Base-by-base conservation (phyloP, 2,888 invertebrate species). In the Agrypnus murinus region DNA sequence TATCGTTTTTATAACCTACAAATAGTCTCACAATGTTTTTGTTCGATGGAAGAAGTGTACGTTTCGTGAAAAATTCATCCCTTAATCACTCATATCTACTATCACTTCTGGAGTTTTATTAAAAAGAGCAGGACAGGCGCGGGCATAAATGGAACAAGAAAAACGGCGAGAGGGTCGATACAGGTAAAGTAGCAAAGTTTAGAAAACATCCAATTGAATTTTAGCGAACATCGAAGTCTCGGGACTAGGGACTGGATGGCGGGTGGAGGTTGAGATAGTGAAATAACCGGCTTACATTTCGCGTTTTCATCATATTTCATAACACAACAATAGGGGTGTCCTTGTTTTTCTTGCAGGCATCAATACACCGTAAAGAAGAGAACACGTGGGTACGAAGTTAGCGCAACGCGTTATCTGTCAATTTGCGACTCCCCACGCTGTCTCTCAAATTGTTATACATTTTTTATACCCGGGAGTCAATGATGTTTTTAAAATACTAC, bases 391-490 rank as follows among this genome's bases (percentile, higher is more conserved):
- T 40, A 14, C 53, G 57, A 64, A 68, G 71, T 67, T 45, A 38
- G 59, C n/a, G n/a, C 59, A 65, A 50, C 72, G 60, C 59, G 65
- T 69, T 68, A 68, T 69, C 72, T 69, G 69, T 72, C 72, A 72
- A 72, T 72, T 72, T 69, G 65, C 64, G 68, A 65, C 72, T 43
- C 71, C 70, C 68, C 65, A 57, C 65, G 64, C 67, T 68, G 64
- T 72, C 65, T 68, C 60, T 55, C 65, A 72, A 72, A 69, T 69
- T 72, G 72, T 72, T 72, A 72, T 72, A 65, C 65, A 72, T 72
- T 72, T 72, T 72, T 72, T 69, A 72, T 72, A 53, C 65, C 45
- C 65, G 43, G 57, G 69, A 69, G 72, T 72, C 69, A 62, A 72
- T 68, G 68, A 68, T 71, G 67, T 72, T 72, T 66, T 72, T 72